A percentile compares a stretch with the other conserved stretches of the same genome.
phyloP scores from a whole-genome alignment of 1,140 invertebrate species.

The Musca vetustissima region DNA sequence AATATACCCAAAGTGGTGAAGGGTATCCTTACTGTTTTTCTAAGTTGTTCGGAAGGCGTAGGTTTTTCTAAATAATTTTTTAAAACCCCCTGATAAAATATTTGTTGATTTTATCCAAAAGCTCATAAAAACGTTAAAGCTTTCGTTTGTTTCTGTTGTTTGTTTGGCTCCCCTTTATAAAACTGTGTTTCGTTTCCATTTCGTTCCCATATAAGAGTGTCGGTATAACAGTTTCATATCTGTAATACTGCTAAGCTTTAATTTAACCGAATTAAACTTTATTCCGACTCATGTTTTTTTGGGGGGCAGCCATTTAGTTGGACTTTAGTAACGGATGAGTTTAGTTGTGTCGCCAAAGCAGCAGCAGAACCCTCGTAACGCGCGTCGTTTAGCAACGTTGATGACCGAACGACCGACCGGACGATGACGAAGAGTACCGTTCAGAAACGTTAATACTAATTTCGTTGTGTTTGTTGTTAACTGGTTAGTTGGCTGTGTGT shows the following conservation, averaged over 20 bases:
- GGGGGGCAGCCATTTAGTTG: constrained; percentile 6
- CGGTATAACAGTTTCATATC: not conserved
- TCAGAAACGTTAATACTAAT: no score
- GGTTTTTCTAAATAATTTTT: no score
- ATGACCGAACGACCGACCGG: not conserved
- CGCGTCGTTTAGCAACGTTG: not conserved
- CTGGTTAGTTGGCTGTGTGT: no score
- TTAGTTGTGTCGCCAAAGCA: constrained; percentile 10
- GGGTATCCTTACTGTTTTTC: no score
- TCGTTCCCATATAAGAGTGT: not conserved
- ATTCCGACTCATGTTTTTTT: not conserved
- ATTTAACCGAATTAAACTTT: not conserved
- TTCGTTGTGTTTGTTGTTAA: no score
- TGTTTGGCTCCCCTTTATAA: no score
- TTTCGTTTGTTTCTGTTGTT: no score
- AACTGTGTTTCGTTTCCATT: not conserved
- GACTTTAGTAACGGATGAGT: constrained; percentile 10
- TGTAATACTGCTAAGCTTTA: no score
- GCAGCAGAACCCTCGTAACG: no score
- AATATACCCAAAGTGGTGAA: no score
- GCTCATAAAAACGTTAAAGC: not conserved
- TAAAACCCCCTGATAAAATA: no score
- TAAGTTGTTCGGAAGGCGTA: no score
- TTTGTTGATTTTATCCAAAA: not conserved
- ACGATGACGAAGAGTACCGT: not conserved